Base-by-base conservation (phyloP, 1,140 invertebrate species). In the Hyles vespertilio region DNA sequence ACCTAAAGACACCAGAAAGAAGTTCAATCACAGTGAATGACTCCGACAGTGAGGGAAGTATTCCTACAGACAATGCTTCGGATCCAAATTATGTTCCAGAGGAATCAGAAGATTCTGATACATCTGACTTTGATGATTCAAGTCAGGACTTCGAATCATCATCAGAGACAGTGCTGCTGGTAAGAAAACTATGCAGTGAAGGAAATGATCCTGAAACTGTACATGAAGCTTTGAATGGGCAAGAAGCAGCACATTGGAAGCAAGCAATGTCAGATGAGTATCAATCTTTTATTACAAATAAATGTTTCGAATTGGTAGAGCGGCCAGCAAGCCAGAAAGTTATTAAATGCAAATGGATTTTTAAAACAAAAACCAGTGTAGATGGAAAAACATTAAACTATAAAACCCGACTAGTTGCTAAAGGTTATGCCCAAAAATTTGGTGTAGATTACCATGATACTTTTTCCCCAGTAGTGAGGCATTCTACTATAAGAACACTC, bases 261-360 rank as follows among this genome's bases (percentile, higher is more conserved):
- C 5, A 11, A n/a, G 50, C 50, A 33, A 51, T 51, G 50, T 8
- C 2, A 51, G 50, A 51, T 51, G 50, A 51, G 50, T 51, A 51
- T 51, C 32, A 51, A 40, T 40, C 36, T 8, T 40, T 5, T 40
- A 40, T 40, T 40, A 8, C 4, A 5, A 40, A 40, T 40, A 51
- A 51, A 34, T 51, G 50, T 51, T 51, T 12, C 12, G 32, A 12
- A 5, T 22, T 51, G 7, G n/a, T n/a, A 8, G 50, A 51, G 50
- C 4, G 10, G 8, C 22, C 22, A 50, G 7, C 7, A 10, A 51
- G 32, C 32, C 5, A 32, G 6, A 51, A 32, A 51, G 6, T 22
- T 7, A 34, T 32, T 34, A 51, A 51, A 33, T 33, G 50, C 32
- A 51, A n/a, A 51, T 51, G 50, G 50, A 32, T 51, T 32, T 51